These are phyloP conservation scores for Polypterus bichir DNA, from an alignment of 2,113 vertebrate species.

Conservation along the genomic window DNA sequence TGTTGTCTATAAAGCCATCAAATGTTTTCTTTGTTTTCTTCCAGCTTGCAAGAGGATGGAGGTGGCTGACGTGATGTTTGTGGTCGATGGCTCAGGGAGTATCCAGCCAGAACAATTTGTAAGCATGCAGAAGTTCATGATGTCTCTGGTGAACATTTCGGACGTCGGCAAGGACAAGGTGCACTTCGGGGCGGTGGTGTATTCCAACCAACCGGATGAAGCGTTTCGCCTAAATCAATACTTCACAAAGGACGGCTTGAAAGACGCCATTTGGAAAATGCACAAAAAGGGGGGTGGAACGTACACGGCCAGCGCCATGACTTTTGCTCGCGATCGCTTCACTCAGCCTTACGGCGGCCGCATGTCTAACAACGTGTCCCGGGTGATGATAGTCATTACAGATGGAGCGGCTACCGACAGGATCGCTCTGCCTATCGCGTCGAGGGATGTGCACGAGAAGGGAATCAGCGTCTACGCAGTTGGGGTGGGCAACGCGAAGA, in stretches of 20 bases:
- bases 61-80: slow-evolving; percentile 60
- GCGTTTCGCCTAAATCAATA: slow-evolving; percentile 39
- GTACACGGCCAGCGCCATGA: slow-evolving; percentile 45
- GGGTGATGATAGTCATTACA: slow-evolving; percentile 58
- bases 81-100: slow-evolving; percentile 49
- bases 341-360: slow-evolving; percentile 34
- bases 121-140: slow-evolving; percentile 50
- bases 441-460: slow-evolving; percentile 25
- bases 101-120: slow-evolving; percentile 30
- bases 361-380: slow-evolving; percentile 24
- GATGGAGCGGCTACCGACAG: slow-evolving; percentile 45
- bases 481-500: slow-evolving; percentile 39
- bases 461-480: slow-evolving; percentile 46
- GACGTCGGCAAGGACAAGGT: slow-evolving; percentile 39
- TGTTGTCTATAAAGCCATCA: too few species aligned
- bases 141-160: slow-evolving; percentile 47
- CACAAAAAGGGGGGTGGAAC: slow-evolving; percentile 20
- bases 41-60: slow-evolving; percentile 50
- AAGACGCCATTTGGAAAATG: slow-evolving; percentile 33
- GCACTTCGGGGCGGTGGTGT: slow-evolving; percentile 50
- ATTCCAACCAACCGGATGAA: slow-evolving; percentile 19
- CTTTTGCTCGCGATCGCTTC: slow-evolving; percentile 40
- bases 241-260: slow-evolving; percentile 29
- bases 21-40: too few species aligned
- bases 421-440: slow-evolving; percentile 15